A percentile compares a stretch with the other conserved stretches of the same genome.
Conservation (phyloP, 2,797 vertebrate genomes). For the Poeciliopsis turneri region DNA sequence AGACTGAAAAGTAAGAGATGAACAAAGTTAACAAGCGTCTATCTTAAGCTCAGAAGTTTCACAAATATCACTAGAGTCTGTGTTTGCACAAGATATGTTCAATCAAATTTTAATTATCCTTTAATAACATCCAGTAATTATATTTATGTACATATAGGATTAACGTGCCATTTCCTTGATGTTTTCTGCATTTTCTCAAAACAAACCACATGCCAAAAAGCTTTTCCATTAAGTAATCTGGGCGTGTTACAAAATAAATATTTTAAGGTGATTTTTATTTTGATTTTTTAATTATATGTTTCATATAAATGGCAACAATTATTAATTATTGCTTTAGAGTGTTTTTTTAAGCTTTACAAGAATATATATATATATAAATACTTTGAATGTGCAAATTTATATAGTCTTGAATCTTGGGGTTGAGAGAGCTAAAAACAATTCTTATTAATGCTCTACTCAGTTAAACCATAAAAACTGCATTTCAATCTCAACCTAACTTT, state of each 20-base stretch:
- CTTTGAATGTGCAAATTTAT: not conserved
- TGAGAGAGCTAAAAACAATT: not conserved
- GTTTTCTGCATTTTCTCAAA: not conserved
- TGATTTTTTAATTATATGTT: not conserved
- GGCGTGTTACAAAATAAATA: not conserved
- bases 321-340: not conserved
- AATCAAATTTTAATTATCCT: not conserved
- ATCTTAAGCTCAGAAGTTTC: not conserved
- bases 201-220: not conserved
- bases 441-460: not conserved
- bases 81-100: not conserved
- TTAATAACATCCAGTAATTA: not conserved
- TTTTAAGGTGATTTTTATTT: not conserved
- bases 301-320: not conserved
- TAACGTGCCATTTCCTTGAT: not conserved
- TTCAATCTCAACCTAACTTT: not conserved
- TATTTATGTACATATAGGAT: slow-evolving; percentile 1
- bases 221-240: not conserved
- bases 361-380: no score
- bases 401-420: not conserved
- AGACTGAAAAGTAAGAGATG: not conserved
- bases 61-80: not conserved
- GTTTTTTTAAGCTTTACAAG: not conserved
- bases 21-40: not conserved
- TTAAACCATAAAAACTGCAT: not conserved